These are phyloP conservation scores for Actenoides lindsayi DNA, from an alignment of 2,113 vertebrate species.

Conservation along the genomic window DNA sequence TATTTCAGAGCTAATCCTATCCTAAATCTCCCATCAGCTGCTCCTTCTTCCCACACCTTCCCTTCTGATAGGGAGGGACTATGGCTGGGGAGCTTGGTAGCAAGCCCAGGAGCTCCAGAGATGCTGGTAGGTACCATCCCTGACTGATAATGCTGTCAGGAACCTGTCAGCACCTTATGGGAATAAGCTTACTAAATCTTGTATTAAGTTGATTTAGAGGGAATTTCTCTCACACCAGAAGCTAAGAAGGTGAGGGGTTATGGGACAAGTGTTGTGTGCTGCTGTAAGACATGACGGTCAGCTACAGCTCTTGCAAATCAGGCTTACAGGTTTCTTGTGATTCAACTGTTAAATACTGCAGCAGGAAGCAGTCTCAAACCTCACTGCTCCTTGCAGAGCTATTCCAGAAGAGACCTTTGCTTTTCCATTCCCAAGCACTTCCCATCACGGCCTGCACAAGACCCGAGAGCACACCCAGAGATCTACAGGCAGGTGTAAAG, in stretches of 20 bases:
- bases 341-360: not conserved
- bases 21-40: not conserved
- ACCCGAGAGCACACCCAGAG: not conserved
- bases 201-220: not conserved
- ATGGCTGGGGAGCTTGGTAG: accelerated
- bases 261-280: not conserved
- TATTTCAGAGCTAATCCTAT: not conserved
- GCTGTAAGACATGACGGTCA: not conserved
- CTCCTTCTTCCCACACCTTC: not conserved
- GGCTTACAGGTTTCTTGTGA: not conserved
- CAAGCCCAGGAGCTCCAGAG: not conserved
- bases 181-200: not conserved
- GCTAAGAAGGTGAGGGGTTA: not conserved
- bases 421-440: not conserved
- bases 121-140: not conserved
- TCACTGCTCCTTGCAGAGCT: not conserved
- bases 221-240: not conserved
- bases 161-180: not conserved
- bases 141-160: not conserved
- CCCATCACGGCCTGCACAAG: not conserved
- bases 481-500: not conserved
- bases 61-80: not conserved
- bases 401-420: not conserved
- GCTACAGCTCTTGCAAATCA: not conserved
- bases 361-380: not conserved